Conservation (phyloP, 1,140 invertebrate genomes). For the Leptinotarsa defecta region DNA sequence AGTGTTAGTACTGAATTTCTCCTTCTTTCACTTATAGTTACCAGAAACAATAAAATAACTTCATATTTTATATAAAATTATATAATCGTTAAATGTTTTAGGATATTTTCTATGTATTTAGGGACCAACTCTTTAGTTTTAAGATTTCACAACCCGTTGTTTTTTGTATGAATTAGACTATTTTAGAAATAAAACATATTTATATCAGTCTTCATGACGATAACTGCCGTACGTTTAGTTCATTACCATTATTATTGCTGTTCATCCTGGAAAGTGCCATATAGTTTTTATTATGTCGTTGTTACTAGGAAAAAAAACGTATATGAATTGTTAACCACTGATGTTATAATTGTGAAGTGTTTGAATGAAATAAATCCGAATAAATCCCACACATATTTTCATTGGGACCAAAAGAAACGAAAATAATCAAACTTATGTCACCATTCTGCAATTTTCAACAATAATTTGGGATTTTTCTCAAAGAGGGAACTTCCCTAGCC, state of each 20-base stretch:
- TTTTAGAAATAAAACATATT: neutral
- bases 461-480: too few species aligned
- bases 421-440: too few species aligned
- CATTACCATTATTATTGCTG: neutral
- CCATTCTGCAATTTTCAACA: too few species aligned
- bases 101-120: neutral
- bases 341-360: too few species aligned
- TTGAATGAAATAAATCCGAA: too few species aligned
- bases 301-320: too few species aligned
- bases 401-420: too few species aligned
- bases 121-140: constrained; percentile 13
- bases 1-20: too few species aligned
- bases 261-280: neutral
- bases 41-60: neutral
- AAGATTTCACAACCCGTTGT: constrained; percentile 4
- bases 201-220: constrained; percentile 14
- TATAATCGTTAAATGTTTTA: neutral
- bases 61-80: neutral
- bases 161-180: neutral
- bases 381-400: too few species aligned
- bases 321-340: too few species aligned
- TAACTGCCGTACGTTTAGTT: constrained; percentile 14
- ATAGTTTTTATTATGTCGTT: neutral
- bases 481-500: too few species aligned
- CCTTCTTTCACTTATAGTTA: too few species aligned